Evolutionary conservation across 2,888 invertebrate species (phyloP), one percentile per base, ranked within the genome.

Genomic region (Drosophila affinis): DNA sequence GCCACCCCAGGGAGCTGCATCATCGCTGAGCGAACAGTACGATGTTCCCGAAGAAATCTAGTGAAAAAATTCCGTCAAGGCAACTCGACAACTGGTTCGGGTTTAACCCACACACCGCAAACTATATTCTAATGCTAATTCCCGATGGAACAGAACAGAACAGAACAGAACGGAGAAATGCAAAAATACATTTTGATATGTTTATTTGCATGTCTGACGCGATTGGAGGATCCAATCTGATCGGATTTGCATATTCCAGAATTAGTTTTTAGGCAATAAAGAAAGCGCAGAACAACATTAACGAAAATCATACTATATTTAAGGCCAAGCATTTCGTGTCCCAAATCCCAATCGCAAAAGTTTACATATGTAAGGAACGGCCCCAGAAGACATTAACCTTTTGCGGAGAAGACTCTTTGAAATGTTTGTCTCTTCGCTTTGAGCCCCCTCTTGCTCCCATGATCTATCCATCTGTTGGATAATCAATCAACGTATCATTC

Each of bases 121-220:
- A 67, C 77, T 75, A 74, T 72, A 85, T 87, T 87, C 68, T 64
- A 71, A 83, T 87, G 82, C 75, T 68, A 82, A 82, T 82, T 81
- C 51, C 18, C 18, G 9, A 51, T 68, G 49, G 55, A 29, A 53
- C 71, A 34, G 14, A 48, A 57, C 18, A 3, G 21, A 53, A 14
- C 53, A 55, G 32, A 63, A 39, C 6, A 6, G 69, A 64, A 67
- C 71, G 70, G 69, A 87, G 72, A 69, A 48, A 74, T 74, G 71
- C 75, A 59, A 58, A 64, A 44, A 65, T 55, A 47, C 39, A 59
- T 52, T 47, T 47, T 47, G 9, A 71, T 64, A 10, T 18, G 53
- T 58, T 64, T n/a, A 85, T 87, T 87, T 77, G 77, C 77, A 81
- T 79, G 49, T 57, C 48, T 65, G 74, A 53, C 74, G 53, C 6